Conservation (phyloP, 2,888 invertebrate genomes). For the Aphodius granarius region DNA sequence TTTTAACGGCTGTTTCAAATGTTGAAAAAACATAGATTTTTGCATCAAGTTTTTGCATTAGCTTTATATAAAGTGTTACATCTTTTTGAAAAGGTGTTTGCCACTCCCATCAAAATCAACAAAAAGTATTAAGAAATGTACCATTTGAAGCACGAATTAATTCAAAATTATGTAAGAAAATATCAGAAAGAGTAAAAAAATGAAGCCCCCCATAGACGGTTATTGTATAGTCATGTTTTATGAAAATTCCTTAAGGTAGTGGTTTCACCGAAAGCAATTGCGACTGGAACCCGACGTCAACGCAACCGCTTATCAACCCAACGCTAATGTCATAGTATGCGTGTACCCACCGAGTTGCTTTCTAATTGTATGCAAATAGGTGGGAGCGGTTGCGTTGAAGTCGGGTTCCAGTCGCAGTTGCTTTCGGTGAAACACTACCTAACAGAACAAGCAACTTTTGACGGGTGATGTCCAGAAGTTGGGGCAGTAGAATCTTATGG, state of each 20-base stretch:
- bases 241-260: no score
- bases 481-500: no score
- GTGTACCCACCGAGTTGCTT: no score
- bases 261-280: no score
- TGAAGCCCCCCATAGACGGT: not conserved
- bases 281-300: no score
- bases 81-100: conserved; percentile 1
- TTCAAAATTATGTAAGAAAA: not conserved
- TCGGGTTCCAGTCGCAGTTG: no score
- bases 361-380: no score
- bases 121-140: not conserved
- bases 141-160: not conserved
- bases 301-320: no score
- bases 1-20: not conserved
- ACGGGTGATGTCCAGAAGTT: no score
- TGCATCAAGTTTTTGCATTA: conserved; percentile 7
- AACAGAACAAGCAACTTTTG: not conserved
- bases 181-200: not conserved
- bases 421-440: no score
- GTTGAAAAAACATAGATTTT: not conserved
- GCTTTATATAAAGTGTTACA: conserved; percentile 12
- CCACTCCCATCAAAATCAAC: conserved; percentile 10
- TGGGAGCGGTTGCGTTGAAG: no score
- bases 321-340: no score
- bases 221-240: not conserved